Base-by-base conservation (phyloP, 2,888 invertebrate genomes). In the Helobdella robusta region DNA sequence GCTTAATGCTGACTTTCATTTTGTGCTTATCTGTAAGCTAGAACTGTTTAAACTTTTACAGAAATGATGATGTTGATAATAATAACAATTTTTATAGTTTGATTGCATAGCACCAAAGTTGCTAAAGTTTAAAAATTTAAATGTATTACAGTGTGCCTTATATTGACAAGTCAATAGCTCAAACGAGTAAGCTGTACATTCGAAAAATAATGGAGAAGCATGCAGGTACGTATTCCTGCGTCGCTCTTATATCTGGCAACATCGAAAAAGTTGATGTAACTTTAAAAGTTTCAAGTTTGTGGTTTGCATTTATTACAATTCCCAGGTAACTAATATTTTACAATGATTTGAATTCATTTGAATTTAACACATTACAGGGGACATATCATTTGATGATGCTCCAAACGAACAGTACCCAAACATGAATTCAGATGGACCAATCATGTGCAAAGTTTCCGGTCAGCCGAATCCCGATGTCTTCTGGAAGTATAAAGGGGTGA, bases 141-240 rank as follows among this genome's bases (percentile, higher is more conserved):
- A 58, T 28, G 5, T 8, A 46, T 34, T 46, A 8, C 52, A 65
- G 64, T 20, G 64, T 56, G 20, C 63, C 66, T 0, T 66, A 64
- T 40, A 35, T 66, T n/a, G 66, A 66, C 64, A 66, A 66, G 56
- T 40, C 64, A n/a, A 32, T 64, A 15, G 25, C 36, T 23, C 50
- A 63, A 25, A 63, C 58, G 11, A 66, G 59, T 52, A 71, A 71
- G 48, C 66, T 72, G 52, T 71, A 71, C 68, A 68, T 72, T 59
- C 67, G 68, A 2, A 58, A 46, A 18, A 72, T 72, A 11, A 56
- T 58, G 35, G 56, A 65, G 30, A 54, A 56, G 8, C 70, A 71
- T 54, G 69, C 68, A 2, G 71, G 70, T n/a, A 40, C 28, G 8
- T 72, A 71, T 56, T 64, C 65, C 6, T 72, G 72, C 46, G 34